Percentiles rank a stretch among this genome's conserved stretches.
These are phyloP conservation scores for Coleophora flavipennella DNA, from an alignment of 2,888 invertebrate genomes.

Conservation along the genomic window DNA sequence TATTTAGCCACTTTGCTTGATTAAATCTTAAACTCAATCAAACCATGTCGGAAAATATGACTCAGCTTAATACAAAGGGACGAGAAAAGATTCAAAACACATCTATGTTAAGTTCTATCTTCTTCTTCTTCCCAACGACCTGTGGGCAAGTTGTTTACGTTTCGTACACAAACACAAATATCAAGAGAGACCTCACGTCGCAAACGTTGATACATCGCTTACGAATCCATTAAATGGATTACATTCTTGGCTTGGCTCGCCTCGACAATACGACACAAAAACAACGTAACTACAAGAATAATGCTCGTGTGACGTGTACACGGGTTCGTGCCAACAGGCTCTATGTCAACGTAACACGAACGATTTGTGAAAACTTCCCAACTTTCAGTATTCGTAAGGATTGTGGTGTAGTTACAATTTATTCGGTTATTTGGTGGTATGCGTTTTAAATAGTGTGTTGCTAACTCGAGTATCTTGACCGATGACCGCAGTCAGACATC, in stretches of 20 bases:
- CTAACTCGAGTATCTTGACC: no score
- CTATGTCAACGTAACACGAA: neutral
- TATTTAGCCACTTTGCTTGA: no score
- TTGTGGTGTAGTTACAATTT: no score
- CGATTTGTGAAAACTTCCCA: neutral
- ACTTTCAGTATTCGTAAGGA: neutral
- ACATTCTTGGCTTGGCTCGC: conserved; percentile 47
- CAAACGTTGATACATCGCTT: conserved; percentile 38
- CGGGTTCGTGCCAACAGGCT: conserved; percentile 20
- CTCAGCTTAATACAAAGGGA: no score
- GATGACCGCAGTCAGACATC: no score
- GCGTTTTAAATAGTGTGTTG: no score
- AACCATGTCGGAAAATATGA: no score
- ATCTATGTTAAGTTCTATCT: no score
- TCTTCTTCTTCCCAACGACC: no score
- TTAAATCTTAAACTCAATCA: no score
- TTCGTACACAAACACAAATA: conserved; percentile 15
- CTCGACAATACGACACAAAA: conserved; percentile 27
- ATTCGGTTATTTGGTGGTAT: no score
- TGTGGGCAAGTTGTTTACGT: conserved; percentile 7
- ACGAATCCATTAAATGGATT: conserved; percentile 49
- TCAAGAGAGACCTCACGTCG: conserved; percentile 17
- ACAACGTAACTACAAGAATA: conserved; percentile 36
- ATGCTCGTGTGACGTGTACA: conserved; percentile 22
- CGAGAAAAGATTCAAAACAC: no score